Evolutionary conservation across 2,797 vertebrate species (phyloP), one percentile per base, ranked within the genome.

Genomic region (Rhinogobio ventralis): DNA sequence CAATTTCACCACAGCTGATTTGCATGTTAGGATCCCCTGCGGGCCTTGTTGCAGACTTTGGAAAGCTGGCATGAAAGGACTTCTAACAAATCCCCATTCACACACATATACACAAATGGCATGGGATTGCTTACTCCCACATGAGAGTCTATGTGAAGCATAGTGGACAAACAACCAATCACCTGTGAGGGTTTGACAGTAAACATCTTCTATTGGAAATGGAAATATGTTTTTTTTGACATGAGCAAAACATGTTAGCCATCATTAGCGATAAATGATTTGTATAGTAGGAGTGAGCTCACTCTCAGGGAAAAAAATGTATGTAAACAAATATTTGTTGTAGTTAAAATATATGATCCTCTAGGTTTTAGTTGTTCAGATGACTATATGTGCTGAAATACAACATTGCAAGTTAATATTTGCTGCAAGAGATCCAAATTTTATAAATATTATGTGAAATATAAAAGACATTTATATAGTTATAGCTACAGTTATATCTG

Each of bases 161-260:
- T 91, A 91, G 88, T 86, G 85, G 93, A 92, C 93, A 92, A 94
- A 88, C 91, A 93, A 93, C 91, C 92, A 93, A 92, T 93, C 90
- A 92, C 89, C 92, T 87, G 87, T 89, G 90, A 89, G 92, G 90
- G 87, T 91, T 93, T 92, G 69, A 90, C 78, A 90, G 92, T 92
- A 93, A 92, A 94, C 92, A 93, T 93, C 90, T 87, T 87, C 85
- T 90, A 89, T 92, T 90, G 88, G 89, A 93, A 91, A 93, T 93
- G 92, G 92, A 91, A 90, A 84, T 84, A 86, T 76, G 78, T 85
- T 85, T 85, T 66, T 25, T 64, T 19, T 46, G 33, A 75, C 46
- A 67, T 25, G 5, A 53, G 51, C 49, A 23, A 83, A 79, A 74
- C 60, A 77, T 60, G 62, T 76, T 79, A 55, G 69, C 68, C 42